These are phyloP conservation scores for Tragelaphus scriptus DNA, from an alignment of 2,113 vertebrate species.

Conservation along the genomic window DNA sequence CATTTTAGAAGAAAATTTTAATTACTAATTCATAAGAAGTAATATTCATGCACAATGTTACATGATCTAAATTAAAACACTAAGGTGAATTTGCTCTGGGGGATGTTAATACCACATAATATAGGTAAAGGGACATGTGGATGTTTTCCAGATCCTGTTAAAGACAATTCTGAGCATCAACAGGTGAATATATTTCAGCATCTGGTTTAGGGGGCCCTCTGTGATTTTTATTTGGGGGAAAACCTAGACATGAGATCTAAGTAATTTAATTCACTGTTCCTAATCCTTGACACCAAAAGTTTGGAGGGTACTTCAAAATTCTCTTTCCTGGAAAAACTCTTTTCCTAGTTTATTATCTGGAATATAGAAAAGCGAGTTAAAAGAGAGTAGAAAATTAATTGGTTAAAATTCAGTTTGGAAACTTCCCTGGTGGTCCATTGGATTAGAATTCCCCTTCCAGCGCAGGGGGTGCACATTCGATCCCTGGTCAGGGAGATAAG, in stretches of 20 bases:
- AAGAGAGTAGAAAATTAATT: not conserved
- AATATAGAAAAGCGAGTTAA: not conserved
- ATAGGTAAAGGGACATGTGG: not conserved
- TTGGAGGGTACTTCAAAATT: not conserved
- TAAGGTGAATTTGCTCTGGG: not conserved
- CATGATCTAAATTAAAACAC: conserved; percentile 50
- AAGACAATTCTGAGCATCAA: conserved; percentile 36
- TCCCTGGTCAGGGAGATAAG: not conserved
- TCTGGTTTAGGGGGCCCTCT: not conserved
- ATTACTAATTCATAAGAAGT: conserved; percentile 69
- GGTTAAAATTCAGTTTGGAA: not conserved
- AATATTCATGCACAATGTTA: conserved; percentile 50
- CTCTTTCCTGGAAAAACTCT: not conserved
- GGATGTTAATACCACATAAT: conserved; percentile 51
- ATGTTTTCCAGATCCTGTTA: conserved; percentile 26
- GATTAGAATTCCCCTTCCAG: not conserved
- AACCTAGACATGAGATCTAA: not conserved
- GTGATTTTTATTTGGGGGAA: not conserved
- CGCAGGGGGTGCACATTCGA: not conserved
- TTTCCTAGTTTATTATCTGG: not conserved
- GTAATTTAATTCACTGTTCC: not conserved
- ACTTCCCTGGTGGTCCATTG: not conserved
- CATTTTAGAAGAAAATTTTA: conserved; percentile 64
- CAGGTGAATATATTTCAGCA: not conserved
- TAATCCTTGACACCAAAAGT: not conserved